Evolutionary conservation across 2,888 invertebrate species (phyloP), one percentile per base, ranked within the genome.

Genomic region (Corbicula japonica): DNA sequence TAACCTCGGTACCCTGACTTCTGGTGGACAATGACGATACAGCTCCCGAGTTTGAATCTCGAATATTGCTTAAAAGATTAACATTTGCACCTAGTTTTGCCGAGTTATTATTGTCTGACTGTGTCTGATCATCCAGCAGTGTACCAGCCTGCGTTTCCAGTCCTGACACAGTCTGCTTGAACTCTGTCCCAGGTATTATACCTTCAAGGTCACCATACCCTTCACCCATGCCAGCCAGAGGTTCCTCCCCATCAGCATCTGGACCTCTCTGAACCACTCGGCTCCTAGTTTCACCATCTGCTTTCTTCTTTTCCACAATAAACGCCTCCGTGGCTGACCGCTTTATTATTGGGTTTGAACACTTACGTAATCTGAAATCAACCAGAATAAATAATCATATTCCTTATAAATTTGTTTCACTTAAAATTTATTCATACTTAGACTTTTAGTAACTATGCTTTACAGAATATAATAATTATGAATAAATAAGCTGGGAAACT

Each of bases 321-420:
- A 88, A 87, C 18, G 87, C 85, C n/a, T 84, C 81, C 8, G 86
- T 86, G 1, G 88, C 87, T 50, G 78, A 81, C 21, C 86, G 73
- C 34, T 85, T 63, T 44, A 87, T 84, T 2, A 80, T 54, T 30
- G 91, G 92, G 48, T 85, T 81, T 54, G 56, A 44, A 78, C 92
- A 92, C 34, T 77, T 84, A 35, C 90, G 84, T 18, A 88, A 65
- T 15, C 89, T 89, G 76, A 5, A 77, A 76, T 46, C 32, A 48
- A 46, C 30, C 44, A 61, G 10, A n/a, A n/a, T n/a, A n/a, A n/a
- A n/a, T n/a, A n/a, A n/a, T n/a, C n/a, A n/a, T n/a, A n/a, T n/a
- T n/a, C n/a, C n/a, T n/a, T n/a, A n/a, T n/a, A n/a, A n/a, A n/a
- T n/a, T n/a, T n/a, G n/a, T n/a, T n/a, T n/a, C n/a, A n/a, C n/a